Evolutionary conservation across 2,113 vertebrate genomes (phyloP).

Genomic region (Merops nubicus): DNA sequence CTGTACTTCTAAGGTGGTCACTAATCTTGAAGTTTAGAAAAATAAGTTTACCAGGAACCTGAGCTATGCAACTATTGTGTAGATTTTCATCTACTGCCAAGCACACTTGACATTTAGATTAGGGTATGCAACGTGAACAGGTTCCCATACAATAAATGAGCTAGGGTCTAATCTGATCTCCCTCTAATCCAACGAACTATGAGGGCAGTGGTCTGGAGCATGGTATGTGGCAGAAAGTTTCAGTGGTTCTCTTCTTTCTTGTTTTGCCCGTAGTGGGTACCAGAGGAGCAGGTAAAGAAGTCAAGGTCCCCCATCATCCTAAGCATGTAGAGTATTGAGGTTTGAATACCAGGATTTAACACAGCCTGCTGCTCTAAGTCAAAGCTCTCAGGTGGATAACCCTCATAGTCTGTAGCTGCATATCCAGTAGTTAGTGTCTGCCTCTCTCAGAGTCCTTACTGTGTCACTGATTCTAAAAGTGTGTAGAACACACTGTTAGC

Average conservation of each 20-base stretch:
- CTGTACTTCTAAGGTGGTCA: not conserved
- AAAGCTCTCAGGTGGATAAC: not conserved
- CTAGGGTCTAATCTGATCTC: not conserved
- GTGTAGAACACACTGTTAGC: not conserved
- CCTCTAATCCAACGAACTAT: not conserved
- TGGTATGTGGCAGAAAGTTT: not conserved
- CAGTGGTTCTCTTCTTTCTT: not conserved
- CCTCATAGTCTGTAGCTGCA: not conserved
- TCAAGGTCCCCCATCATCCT: not conserved
- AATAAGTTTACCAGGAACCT: not conserved
- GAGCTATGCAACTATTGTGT: not conserved
- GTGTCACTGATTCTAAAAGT: not conserved
- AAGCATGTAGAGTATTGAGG: not conserved
- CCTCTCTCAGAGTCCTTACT: not conserved
- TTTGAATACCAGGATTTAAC: not conserved
- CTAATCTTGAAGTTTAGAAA: not conserved
- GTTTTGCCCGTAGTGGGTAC: not conserved
- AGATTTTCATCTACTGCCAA: not conserved
- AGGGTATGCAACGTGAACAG: not conserved
- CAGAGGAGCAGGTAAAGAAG: not conserved
- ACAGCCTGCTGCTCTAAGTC: not conserved
- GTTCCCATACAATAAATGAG: not conserved
- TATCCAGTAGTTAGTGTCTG: not conserved
- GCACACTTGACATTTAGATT: not conserved
- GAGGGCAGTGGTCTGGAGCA: not conserved